Evolutionary conservation across 2,797 vertebrate species (phyloP).

Genomic region (Ctenosaura bakeri): DNA sequence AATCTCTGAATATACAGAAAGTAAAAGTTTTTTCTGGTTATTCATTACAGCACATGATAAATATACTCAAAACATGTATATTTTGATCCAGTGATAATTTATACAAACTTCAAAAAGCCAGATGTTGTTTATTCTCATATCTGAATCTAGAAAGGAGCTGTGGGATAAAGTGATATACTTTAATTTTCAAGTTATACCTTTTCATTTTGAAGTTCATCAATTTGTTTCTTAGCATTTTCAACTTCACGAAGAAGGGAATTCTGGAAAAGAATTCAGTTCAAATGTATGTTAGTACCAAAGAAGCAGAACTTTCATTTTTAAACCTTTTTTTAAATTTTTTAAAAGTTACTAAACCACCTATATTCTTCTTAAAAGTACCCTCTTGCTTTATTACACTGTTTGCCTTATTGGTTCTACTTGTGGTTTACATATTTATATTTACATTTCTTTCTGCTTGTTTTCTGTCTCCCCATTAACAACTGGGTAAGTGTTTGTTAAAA

Average conservation of each 20-base stretch:
- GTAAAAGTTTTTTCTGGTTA: background rate
- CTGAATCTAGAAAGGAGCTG: background rate
- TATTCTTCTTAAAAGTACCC: background rate
- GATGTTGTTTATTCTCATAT: background rate
- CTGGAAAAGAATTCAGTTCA: slow-evolving; percentile 76
- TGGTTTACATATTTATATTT: background rate
- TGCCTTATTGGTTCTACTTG: slow-evolving; percentile 35
- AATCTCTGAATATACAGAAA: background rate
- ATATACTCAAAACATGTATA: background rate
- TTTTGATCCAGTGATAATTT: background rate
- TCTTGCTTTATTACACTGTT: background rate
- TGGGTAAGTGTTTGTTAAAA: background rate
- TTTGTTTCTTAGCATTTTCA: slow-evolving; percentile 92
- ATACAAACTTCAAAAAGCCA: background rate
- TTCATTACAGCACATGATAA: background rate
- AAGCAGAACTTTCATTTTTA: background rate
- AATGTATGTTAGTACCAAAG: slow-evolving; percentile 25
- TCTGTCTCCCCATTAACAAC: background rate
- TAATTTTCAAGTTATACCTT: slow-evolving; percentile 82
- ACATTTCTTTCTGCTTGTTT: background rate
- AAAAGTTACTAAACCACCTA: slow-evolving; percentile 7
- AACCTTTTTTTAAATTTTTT: background rate
- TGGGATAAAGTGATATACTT: background rate
- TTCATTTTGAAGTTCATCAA: slow-evolving; percentile 96
- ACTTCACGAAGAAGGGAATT: slow-evolving; percentile 93